Base-by-base conservation (phyloP, 2,113 vertebrate genomes). In the Pachypanchax playfairii region DNA sequence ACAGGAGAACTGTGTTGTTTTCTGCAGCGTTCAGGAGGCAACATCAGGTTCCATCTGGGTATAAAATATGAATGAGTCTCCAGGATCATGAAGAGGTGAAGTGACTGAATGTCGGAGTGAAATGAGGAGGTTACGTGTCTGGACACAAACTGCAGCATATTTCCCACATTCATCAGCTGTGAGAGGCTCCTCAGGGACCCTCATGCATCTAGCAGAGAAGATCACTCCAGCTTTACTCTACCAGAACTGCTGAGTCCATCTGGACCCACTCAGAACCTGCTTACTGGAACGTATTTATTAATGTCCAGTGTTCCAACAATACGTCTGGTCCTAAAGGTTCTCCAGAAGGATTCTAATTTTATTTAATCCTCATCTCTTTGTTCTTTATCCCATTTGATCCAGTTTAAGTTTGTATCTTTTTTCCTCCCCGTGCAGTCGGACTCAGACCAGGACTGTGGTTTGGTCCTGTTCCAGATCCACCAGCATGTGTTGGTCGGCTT, bases 161-260 rank as follows among this genome's bases (percentile, higher is more conserved):
- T 90, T 88, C 88, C 88, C 87, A 87, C 75, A 88, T 87, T 84
- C 77, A 82, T 88, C 85, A 85, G 79, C 66, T 46, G 56, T 70
- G 75, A 79, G 70, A 44, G 31, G 69, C 51, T 66, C 55, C 70
- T 33, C 56, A 76, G 87, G 81, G 86, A 75, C 83, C 86, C 79
- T 87, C 80, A 85, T 80, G 61, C n/a, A 76, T 83, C 85, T 86
- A 86, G 65, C 61, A 60, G 67, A 51, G 64, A 46, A 49, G 72
- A 75, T 42, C 18, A 28, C 66, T 43, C 50, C 56, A 29, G 60
- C 62, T 55, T 66, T 56, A 67, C 64, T 63, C 24, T 78, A 70
- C 55, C 66, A 52, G 66, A n/a, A 83, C 46, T 79, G 73, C 25
- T 3, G 51, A 43, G 48, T 57, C 79, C 86, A 90, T 88, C 86